phyloP scores from a whole-genome alignment of 2,797 vertebrate species.

The Peromyscus aztecus region DNA sequence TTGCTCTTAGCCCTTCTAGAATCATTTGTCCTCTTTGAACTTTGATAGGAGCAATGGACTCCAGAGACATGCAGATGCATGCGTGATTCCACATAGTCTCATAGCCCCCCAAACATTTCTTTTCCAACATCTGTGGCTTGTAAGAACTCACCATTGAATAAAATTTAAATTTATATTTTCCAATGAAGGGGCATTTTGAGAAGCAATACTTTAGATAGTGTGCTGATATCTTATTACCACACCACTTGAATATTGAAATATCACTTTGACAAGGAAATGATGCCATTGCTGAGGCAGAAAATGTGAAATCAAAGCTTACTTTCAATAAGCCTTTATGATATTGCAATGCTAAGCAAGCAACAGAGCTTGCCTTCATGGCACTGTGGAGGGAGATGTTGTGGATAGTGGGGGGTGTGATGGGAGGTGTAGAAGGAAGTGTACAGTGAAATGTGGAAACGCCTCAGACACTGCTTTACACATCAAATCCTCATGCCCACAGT shows the following conservation, averaged over 20 bases:
- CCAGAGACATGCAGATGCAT: background rate
- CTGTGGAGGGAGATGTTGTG: background rate
- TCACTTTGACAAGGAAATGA: constrained; percentile 28
- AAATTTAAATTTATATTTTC: constrained; percentile 7
- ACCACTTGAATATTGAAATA: constrained; percentile 2
- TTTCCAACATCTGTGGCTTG: background rate
- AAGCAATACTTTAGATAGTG: background rate
- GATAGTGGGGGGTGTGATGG: background rate
- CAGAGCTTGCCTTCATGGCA: background rate
- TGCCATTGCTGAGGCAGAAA: constrained; percentile 22
- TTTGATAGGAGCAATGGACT: background rate
- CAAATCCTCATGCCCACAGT: background rate
- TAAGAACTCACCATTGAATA: constrained; percentile 26
- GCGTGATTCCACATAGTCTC: background rate
- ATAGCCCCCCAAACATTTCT: background rate
- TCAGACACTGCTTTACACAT: background rate
- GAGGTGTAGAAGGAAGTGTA: background rate
- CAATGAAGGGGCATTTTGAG: background rate
- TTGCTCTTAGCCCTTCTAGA: background rate
- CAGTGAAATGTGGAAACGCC: background rate
- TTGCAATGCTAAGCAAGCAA: background rate
- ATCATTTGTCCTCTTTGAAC: constrained; percentile 3
- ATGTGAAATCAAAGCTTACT: background rate
- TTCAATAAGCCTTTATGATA: background rate
- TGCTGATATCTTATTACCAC: background rate